Conservation (phyloP, 2,797 vertebrate genomes). For the Lophotriccus pileatus region DNA sequence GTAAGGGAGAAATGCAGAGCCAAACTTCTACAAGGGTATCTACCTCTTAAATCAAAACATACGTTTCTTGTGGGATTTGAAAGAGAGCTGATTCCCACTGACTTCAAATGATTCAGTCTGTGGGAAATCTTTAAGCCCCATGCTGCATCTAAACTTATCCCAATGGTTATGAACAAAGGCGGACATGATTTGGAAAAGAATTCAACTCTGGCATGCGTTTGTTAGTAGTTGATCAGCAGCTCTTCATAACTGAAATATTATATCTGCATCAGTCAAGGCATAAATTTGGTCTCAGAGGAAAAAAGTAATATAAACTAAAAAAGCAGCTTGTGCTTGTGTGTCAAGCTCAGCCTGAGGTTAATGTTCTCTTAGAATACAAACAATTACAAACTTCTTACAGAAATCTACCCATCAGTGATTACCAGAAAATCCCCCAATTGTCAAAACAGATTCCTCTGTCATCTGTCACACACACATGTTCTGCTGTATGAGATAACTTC, state of each 20-base stretch:
- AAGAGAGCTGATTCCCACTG: not conserved
- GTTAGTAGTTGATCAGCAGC: not conserved
- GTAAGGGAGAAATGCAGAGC: not conserved
- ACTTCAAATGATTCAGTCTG: conserved; percentile 12
- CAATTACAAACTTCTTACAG: not conserved
- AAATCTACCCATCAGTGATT: not conserved
- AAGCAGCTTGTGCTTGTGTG: not conserved
- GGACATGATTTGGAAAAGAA: not conserved
- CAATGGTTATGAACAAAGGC: not conserved
- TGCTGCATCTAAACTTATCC: not conserved
- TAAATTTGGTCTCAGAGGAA: not conserved
- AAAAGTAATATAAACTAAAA: not conserved
- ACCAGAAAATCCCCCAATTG: not conserved
- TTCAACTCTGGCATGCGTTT: not conserved
- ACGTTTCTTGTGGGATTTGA: not conserved
- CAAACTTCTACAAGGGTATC: not conserved
- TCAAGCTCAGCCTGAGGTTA: not conserved
- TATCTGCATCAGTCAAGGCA: not conserved
- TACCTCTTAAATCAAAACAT: not conserved
- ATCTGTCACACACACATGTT: not conserved
- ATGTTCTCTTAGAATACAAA: not conserved
- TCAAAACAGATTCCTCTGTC: not conserved
- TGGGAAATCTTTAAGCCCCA: conserved; percentile 7
- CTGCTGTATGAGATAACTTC: not conserved
- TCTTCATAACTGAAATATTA: not conserved